Evolutionary conservation across 1,140 invertebrate species (phyloP).

Genomic region (Macrocentrus cingulum): DNA sequence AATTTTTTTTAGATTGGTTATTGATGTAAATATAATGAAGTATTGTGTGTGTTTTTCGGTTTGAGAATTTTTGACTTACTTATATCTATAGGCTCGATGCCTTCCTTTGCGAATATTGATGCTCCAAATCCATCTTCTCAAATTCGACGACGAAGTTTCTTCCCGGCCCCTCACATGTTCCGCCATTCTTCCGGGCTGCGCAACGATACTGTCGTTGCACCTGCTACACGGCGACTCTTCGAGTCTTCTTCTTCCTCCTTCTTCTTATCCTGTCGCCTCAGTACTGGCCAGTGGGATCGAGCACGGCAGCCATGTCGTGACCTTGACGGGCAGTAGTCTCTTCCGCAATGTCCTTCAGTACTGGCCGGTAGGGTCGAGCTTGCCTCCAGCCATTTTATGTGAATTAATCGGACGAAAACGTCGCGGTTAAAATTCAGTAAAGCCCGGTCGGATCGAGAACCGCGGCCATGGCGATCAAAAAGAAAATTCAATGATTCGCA

Average conservation of each 20-base stretch:
- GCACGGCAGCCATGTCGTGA: conserved; percentile 48
- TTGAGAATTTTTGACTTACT: too few relatives aligned
- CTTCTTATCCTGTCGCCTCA: conserved; percentile 30
- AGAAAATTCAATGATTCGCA: conserved; percentile 3
- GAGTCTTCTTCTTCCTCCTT: conserved; percentile 2
- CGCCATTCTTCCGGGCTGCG: conserved; percentile 25
- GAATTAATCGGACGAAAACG: too few relatives aligned
- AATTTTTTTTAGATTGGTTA: too few relatives aligned
- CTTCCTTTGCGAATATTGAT: conserved; percentile 58
- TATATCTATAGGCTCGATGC: conserved; percentile 35
- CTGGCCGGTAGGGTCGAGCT: conserved; percentile 46
- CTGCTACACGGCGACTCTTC: conserved; percentile 27
- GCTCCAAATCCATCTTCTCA: conserved; percentile 54
- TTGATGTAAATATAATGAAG: too few relatives aligned
- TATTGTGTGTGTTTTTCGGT: too few relatives aligned
- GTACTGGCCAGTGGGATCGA: conserved; percentile 53
- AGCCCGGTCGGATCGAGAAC: conserved; percentile 55
- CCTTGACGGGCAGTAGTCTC: conserved; percentile 38
- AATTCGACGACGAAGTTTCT: conserved; percentile 52
- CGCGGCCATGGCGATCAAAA: conserved; percentile 39
- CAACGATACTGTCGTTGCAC: conserved; percentile 32
- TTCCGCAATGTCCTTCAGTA: conserved; percentile 24
- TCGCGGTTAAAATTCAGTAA: conserved; percentile 34
- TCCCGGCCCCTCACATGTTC: conserved; percentile 46
- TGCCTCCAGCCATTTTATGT: conserved; percentile 35